Conservation (phyloP, 2,113 vertebrate genomes). For the Hemicordylus capensis region DNA sequence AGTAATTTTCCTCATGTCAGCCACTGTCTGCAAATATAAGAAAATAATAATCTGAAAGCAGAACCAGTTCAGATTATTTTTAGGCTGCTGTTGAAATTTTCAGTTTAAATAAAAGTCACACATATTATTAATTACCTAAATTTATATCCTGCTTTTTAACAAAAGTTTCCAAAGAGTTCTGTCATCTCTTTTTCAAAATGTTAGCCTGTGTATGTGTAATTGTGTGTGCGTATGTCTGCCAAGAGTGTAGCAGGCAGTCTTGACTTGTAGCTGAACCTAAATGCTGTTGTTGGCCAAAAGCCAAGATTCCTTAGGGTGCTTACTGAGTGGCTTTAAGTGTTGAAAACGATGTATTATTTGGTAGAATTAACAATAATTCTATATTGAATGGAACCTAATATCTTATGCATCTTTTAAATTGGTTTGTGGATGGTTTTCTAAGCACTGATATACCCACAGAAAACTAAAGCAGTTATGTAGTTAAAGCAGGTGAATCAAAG, state of each 20-base stretch:
- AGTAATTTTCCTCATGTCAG: not conserved
- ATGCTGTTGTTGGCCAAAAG: constrained; percentile 44
- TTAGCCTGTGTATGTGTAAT: constrained; percentile 33
- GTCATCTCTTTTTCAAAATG: constrained; percentile 20
- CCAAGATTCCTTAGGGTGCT: constrained; percentile 40
- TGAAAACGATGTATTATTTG: constrained; percentile 21
- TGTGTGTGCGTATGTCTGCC: constrained; percentile 39
- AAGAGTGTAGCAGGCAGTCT: constrained; percentile 37
- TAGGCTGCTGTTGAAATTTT: constrained; percentile 32
- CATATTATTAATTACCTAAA: no score
- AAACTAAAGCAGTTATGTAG: not conserved
- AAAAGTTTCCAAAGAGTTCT: constrained; percentile 18
- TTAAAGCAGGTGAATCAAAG: not conserved
- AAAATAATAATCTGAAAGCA: constrained; percentile 20
- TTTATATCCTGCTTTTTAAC: no score
- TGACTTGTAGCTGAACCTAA: constrained; percentile 45
- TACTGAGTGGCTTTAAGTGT: not conserved
- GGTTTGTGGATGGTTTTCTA: not conserved
- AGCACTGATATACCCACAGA: not conserved
- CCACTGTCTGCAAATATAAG: not conserved
- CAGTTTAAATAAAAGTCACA: constrained; percentile 39
- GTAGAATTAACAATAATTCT: constrained; percentile 6
- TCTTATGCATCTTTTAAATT: constrained; percentile 27
- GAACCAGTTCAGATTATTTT: constrained; percentile 32
- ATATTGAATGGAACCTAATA: constrained; percentile 21